Conservation (phyloP, 2,888 invertebrate species). For the Pollenia griseotomentosa region DNA sequence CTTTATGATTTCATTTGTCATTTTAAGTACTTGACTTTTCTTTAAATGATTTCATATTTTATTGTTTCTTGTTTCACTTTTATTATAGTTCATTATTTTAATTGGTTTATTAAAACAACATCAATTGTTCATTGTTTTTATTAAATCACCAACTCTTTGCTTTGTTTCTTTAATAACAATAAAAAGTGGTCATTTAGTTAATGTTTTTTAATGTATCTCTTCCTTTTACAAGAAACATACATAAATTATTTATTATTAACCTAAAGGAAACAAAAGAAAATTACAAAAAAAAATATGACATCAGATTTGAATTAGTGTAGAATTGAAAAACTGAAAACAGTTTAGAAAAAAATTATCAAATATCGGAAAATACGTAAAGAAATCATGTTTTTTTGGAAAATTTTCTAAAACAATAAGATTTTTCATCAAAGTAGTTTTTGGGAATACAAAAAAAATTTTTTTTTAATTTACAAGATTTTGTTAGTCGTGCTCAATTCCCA, state of each 20-base stretch:
- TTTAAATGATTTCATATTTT: background rate
- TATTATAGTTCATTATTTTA: slow-evolving; percentile 1
- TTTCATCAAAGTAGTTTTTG: too few relatives aligned
- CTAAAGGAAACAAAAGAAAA: background rate
- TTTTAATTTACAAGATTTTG: too few relatives aligned
- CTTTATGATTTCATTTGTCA: background rate
- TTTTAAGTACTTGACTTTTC: background rate
- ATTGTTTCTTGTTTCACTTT: slow-evolving; percentile 10
- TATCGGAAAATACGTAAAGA: too few relatives aligned
- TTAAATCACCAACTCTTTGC: background rate
- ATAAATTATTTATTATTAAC: slow-evolving; percentile 19
- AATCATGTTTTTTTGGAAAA: too few relatives aligned
- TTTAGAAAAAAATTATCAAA: too few relatives aligned
- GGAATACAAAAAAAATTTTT: too few relatives aligned
- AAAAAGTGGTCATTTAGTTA: slow-evolving; percentile 31
- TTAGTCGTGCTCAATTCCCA: too few relatives aligned
- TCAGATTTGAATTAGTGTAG: too few relatives aligned
- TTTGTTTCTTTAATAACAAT: slow-evolving; percentile 1
- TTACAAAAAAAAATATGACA: background rate
- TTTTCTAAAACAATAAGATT: too few relatives aligned
- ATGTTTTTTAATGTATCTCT: slow-evolving; percentile 57
- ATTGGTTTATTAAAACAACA: slow-evolving; percentile 25
- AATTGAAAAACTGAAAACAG: too few relatives aligned
- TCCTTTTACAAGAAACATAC: slow-evolving; percentile 24
- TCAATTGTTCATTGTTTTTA: slow-evolving; percentile 24